Percentiles rank a stretch among this genome's conserved stretches.
phyloP scores from a whole-genome alignment of 2,113 vertebrate species.

The Malurus melanocephalus region DNA sequence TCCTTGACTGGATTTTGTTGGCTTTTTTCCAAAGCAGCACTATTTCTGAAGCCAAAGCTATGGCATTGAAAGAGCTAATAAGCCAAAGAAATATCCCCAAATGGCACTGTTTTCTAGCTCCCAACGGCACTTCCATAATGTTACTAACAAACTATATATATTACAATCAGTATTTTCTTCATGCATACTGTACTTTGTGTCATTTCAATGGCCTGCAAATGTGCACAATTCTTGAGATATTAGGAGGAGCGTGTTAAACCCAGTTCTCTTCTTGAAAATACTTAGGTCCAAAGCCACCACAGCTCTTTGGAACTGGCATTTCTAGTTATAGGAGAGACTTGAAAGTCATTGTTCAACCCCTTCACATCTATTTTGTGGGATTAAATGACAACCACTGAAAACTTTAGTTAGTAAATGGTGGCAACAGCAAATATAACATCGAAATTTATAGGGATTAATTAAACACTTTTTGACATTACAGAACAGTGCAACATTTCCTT shows the following conservation, averaged over 20 bases:
- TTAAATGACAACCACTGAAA: neutral
- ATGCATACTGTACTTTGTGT: neutral
- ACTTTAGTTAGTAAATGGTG: neutral
- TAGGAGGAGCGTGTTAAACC: neutral
- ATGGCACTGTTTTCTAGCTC: neutral
- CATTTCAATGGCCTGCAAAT: neutral
- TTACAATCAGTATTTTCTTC: neutral
- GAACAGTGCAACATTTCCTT: neutral
- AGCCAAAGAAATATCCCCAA: conserved; percentile 9
- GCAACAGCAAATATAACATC: fast-evolving
- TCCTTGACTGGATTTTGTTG: conserved; percentile 24
- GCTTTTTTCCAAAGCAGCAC: conserved; percentile 29
- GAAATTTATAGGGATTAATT: neutral
- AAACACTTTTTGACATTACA: neutral
- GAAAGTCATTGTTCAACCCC: neutral
- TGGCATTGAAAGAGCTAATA: conserved; percentile 8
- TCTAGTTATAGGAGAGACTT: neutral
- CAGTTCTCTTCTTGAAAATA: neutral
- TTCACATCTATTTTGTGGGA: neutral
- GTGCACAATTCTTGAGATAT: neutral
- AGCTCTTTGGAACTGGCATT: neutral
- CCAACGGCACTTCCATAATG: neutral
- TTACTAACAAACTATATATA: neutral
- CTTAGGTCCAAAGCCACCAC: neutral
- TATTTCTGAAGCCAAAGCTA: conserved; percentile 21